Evolutionary conservation across 2,888 invertebrate species (phyloP).

Genomic region (Xestia ashworthii): DNA sequence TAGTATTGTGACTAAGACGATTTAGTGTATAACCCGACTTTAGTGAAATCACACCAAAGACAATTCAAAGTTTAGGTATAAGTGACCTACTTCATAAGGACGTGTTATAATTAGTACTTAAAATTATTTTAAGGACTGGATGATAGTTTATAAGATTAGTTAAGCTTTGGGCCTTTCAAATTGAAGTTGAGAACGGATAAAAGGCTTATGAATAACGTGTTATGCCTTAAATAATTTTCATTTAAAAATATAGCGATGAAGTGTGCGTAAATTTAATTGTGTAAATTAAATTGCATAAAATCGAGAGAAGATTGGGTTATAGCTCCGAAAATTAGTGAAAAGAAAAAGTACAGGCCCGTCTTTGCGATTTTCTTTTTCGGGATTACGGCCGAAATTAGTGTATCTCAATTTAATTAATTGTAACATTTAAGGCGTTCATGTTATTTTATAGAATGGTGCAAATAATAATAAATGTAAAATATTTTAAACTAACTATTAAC

Average conservation of each 20-base stretch:
- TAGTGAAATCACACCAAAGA: conserved; percentile 81
- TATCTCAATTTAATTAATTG: neutral
- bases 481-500: conserved; percentile 35
- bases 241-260: neutral
- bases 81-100: conserved; percentile 51
- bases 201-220: conserved; percentile 33
- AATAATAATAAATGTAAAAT: conserved; percentile 59
- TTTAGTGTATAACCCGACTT: conserved; percentile 89
- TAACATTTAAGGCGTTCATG: conserved; percentile 35
- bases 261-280: neutral
- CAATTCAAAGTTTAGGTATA: conserved; percentile 62
- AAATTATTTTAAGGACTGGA: conserved; percentile 29
- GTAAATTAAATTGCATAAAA: conserved; percentile 1
- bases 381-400: neutral
- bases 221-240: conserved; percentile 28
- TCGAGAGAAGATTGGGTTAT: neutral
- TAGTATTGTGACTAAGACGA: conserved; percentile 89
- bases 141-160: conserved; percentile 11
- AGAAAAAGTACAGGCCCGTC: neutral
- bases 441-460: conserved; percentile 53
- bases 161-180: conserved; percentile 38
- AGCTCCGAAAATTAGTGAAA: neutral
- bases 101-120: conserved; percentile 59
- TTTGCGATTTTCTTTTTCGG: neutral
- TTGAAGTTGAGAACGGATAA: conserved; percentile 31